A percentile compares a stretch with the other conserved stretches of the same genome.
Conservation (phyloP, 2,797 vertebrate species). For the Anabacerthia variegaticeps region DNA sequence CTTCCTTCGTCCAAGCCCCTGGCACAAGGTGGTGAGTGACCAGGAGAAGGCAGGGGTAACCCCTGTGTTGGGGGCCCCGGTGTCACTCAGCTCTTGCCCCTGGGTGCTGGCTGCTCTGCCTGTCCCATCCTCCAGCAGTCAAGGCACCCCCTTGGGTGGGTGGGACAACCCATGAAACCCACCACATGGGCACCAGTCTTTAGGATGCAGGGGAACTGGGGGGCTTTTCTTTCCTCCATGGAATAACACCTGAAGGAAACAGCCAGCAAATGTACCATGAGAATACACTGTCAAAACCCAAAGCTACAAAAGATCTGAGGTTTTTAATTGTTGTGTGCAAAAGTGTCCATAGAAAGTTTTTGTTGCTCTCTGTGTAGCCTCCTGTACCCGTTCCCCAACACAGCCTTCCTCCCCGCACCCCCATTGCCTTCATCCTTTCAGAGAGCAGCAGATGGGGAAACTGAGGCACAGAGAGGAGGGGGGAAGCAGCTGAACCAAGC, state of each 20-base stretch:
- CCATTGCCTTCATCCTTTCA: fast-evolving
- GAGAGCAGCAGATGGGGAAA: neutral
- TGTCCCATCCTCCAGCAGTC: neutral
- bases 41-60: neutral
- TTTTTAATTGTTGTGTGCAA: neutral
- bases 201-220: neutral
- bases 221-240: neutral
- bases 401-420: neutral
- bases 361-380: neutral
- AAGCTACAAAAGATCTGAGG: fast-evolving
- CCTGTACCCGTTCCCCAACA: neutral
- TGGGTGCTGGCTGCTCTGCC: neutral
- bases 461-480: neutral
- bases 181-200: neutral
- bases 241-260: neutral
- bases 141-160: neutral
- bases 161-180: neutral
- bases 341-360: neutral
- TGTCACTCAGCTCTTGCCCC: neutral
- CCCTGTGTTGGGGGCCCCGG: fast-evolving
- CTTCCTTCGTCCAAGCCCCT: neutral
- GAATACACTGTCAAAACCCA: neutral
- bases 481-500: neutral
- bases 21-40: neutral
- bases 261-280: neutral